Evolutionary conservation across 2,888 invertebrate species (phyloP).

Genomic region (Acanthopleura granulata): DNA sequence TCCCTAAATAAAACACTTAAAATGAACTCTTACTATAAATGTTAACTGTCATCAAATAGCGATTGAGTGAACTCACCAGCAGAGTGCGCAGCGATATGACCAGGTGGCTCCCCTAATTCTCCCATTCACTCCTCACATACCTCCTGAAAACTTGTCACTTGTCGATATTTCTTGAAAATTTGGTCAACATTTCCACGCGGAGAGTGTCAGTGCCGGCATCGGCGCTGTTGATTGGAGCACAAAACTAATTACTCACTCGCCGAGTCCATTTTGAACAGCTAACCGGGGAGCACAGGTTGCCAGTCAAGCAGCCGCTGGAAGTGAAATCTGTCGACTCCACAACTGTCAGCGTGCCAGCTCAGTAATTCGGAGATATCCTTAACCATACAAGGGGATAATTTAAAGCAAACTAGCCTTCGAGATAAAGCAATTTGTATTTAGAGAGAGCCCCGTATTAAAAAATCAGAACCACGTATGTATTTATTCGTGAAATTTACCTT

Average conservation of each 20-base stretch:
- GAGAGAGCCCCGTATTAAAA: background rate
- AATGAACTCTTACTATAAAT: too few relatives aligned
- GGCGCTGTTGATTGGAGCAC: background rate
- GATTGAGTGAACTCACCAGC: too few relatives aligned
- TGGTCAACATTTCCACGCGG: conserved; percentile 12
- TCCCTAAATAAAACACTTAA: too few relatives aligned
- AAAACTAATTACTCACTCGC: background rate
- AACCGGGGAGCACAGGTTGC: too few relatives aligned
- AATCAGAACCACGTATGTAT: background rate
- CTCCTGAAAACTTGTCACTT: background rate
- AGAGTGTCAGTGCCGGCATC: background rate
- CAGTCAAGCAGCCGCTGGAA: too few relatives aligned
- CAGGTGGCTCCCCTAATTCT: too few relatives aligned
- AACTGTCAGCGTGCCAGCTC: too few relatives aligned
- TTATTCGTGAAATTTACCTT: conserved; percentile 12
- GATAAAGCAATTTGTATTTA: conserved; percentile 1
- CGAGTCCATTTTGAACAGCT: background rate
- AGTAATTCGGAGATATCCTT: background rate
- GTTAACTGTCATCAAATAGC: too few relatives aligned
- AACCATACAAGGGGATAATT: background rate
- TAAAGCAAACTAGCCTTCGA: background rate
- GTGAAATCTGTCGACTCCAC: too few relatives aligned
- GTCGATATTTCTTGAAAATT: conserved; percentile 10
- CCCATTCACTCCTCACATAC: too few relatives aligned
- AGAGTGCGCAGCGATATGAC: too few relatives aligned